Percentiles rank a stretch among this genome's conserved stretches.
Evolutionary conservation across 2,113 vertebrate species (phyloP).

Genomic region (Arothron firmamentum): DNA sequence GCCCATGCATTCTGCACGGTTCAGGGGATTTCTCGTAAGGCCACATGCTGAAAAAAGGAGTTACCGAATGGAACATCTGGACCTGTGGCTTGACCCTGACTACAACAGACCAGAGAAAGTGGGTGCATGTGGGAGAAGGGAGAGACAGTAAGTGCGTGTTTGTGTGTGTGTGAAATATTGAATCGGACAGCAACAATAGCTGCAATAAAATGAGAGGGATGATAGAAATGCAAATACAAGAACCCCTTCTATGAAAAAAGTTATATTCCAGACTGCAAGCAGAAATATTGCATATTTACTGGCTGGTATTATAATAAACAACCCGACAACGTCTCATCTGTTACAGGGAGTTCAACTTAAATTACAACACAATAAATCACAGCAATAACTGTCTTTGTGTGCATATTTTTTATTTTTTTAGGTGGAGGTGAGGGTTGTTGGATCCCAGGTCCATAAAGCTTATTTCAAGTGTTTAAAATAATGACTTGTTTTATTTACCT

Average conservation of each 20-base stretch:
- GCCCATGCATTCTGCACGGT: constrained; percentile 47
- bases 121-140: background rate
- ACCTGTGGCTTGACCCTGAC: constrained; percentile 25
- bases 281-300: constrained; percentile 44
- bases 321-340: constrained; percentile 36
- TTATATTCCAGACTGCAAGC: constrained; percentile 37
- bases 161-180: background rate
- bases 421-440: background rate
- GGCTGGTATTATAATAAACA: constrained; percentile 44
- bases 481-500: constrained; percentile 50
- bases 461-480: constrained; percentile 42
- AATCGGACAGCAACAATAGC: background rate
- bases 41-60: constrained; percentile 41
- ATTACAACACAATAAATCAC: constrained; percentile 57
- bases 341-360: constrained; percentile 52
- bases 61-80: constrained; percentile 34
- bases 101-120: background rate
- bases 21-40: constrained; percentile 50
- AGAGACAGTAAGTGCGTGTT: background rate
- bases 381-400: constrained; percentile 24
- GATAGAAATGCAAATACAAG: constrained; percentile 25
- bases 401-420: background rate
- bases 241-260: constrained; percentile 45
- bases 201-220: constrained; percentile 16
- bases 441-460: constrained; percentile 28